Evolutionary conservation across 2,888 invertebrate species (phyloP), one percentile per base, ranked within the genome.

Genomic region (Coenonympha glycerion): DNA sequence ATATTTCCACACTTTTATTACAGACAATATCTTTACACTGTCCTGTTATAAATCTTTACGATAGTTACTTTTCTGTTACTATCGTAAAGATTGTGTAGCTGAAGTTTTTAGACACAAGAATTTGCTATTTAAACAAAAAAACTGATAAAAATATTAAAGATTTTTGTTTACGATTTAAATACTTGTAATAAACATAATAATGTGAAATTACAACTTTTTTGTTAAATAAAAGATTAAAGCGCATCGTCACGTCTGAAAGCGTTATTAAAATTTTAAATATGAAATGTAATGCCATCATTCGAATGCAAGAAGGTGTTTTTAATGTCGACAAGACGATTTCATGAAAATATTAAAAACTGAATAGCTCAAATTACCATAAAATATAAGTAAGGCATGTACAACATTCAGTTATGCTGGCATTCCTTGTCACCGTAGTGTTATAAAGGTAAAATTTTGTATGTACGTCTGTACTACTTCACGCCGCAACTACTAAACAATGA

Each of bases 271-370:
- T 73, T 75, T 78, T 70, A 71, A 73, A 79, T 76, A 73, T 60
- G 66, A 64, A 73, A 76, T 77, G 76, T 74, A 77, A 79, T 77
- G 77, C 71, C 62, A 68, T 68, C 66, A 76, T 79, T 76, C 68
- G 68, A 71, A 77, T 76, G 71, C 72, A 60, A 64, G 62, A 68
- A 64, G 66, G 64, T 65, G 62, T 69, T 68, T 57, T 64, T 65
- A 63, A 63, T 59, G 66, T 62, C 60, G 56, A 57, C 59, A 58
- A 61, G 63, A 63, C 61, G 59, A 61, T 65, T 61, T 56, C 31
- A 22, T 47, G 46, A 22, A 44, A 49, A 49, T 49, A 49, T 42
- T 55, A 49, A 59, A 59, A 48, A 31, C 40, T 39, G 41, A 53
- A 53, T 50, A 44, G 34, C 36, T 52, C 37, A 47, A 47, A 50